Conservation (phyloP, 2,888 invertebrate species). For the Zelleria hepariella region DNA sequence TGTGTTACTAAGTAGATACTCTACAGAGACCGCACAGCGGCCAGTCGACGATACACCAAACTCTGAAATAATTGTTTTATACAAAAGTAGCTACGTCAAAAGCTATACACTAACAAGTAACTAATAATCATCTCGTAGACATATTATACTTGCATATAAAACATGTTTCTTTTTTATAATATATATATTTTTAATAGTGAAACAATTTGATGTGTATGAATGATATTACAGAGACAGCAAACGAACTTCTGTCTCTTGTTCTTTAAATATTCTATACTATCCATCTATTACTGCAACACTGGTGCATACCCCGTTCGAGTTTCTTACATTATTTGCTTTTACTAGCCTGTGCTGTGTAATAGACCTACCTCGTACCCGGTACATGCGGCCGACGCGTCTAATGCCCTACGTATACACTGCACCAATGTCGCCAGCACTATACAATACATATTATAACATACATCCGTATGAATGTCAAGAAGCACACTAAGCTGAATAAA, state of each 20-base stretch:
- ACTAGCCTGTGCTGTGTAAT: neutral
- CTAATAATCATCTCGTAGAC: conserved; percentile 43
- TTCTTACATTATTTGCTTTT: neutral
- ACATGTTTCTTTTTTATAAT: conserved; percentile 24
- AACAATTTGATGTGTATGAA: conserved; percentile 58
- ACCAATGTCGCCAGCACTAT: neutral
- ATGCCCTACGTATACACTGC: neutral
- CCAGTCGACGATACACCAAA: conserved; percentile 19
- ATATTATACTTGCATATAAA: conserved; percentile 31
- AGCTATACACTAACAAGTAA: conserved; percentile 57
- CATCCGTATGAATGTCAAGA: neutral
- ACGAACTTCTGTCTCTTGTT: neutral
- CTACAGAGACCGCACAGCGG: conserved; percentile 24
- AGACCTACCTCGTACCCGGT: neutral
- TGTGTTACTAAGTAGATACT: neutral
- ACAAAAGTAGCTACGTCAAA: conserved; percentile 48
- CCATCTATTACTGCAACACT: conserved; percentile 3
- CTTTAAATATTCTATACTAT: conserved; percentile 3
- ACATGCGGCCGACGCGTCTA: neutral
- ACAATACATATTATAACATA: neutral
- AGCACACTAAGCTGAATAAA: conserved; percentile 5
- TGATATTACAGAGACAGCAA: conserved; percentile 43
- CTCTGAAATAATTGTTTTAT: conserved; percentile 21
- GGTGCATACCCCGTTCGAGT: neutral
- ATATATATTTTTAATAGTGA: conserved; percentile 40